Base-by-base conservation (phyloP, 2,888 invertebrate species). In the Monoplex corrugatus region DNA sequence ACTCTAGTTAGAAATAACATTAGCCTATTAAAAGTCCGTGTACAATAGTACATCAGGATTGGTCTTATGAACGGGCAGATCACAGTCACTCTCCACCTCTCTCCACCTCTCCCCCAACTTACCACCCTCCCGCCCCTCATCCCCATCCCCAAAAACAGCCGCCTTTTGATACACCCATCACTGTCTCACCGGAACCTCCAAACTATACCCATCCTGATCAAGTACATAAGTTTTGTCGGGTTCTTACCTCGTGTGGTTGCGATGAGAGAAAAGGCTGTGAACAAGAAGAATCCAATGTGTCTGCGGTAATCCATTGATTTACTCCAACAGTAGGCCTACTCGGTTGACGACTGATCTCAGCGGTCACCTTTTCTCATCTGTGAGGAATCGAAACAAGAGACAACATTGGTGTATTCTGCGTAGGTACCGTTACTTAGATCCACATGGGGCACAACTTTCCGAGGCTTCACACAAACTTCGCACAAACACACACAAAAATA, bases 311-410 rank as follows among this genome's bases (percentile, higher is more conserved):
- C 84, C 84, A 84, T 84, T 57, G 35, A 84, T 84, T 57, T 57
- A 84, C 57, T 38, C 84, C 40, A 44, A 23, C 10, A 35, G 35
- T 0, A 32, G 23, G 13, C 35, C 72, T 32, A 35, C n/a, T 72
- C 72, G 2, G 35, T 35, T 5, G 32, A 32, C 35, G 35, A 32
- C 32, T 35, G 72, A 43, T 44, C 82, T n/a, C 43, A n/a, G 44
- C 82, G 0, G 44, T n/a, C 19, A 3, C 28, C 32, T 82, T n/a
- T n/a, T n/a, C n/a, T n/a, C n/a, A 45, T 45, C 82, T 23, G 45
- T 45, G 82, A 82, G 84, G 84, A 84, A 84, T 84, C 84, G 84
- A 84, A 84, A 84, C 84, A 44, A 8, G 50, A 57, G 35, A n/a
- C 50, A 83, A 40, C 83, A 83, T 83, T 32, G 78, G 72, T 72